Percentiles rank a stretch among this genome's conserved stretches.
Conservation (phyloP, 2,113 vertebrate species). For the Epinephelus moara region DNA sequence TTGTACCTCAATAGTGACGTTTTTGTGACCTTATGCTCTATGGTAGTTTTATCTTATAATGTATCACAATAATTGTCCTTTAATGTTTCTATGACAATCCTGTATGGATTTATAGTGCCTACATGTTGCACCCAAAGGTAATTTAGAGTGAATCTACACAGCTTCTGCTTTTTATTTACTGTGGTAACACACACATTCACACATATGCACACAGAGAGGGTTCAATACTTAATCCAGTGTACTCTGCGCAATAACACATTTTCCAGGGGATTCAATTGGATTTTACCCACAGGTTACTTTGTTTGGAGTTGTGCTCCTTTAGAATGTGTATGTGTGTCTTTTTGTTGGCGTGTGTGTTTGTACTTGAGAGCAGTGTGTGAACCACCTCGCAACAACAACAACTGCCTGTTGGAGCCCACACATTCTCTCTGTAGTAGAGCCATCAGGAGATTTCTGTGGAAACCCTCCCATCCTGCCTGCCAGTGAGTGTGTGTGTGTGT, state of each 20-base stretch:
- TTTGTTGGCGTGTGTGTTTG: conserved; percentile 33
- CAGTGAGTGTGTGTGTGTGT: conserved; percentile 32
- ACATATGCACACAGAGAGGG: conserved; percentile 1
- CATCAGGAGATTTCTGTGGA: conserved; percentile 73
- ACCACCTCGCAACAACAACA: conserved; percentile 65
- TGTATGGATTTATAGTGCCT: not conserved
- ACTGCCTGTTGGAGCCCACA: conserved; percentile 73
- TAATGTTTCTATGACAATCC: not conserved
- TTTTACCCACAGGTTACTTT: conserved; percentile 57
- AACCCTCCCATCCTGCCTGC: conserved; percentile 65
- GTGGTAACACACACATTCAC: not conserved
- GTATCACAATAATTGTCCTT: too few relatives aligned
- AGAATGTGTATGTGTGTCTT: conserved; percentile 2
- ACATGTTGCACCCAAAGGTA: not conserved
- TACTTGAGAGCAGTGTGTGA: conserved; percentile 57
- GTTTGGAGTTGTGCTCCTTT: conserved; percentile 38
- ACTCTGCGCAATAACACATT: conserved; percentile 14
- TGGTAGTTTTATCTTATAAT: too few relatives aligned
- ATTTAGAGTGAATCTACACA: not conserved
- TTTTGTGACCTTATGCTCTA: too few relatives aligned
- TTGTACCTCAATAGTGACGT: too few relatives aligned
- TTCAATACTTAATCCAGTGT: conserved; percentile 14
- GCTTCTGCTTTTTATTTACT: conserved; percentile 1
- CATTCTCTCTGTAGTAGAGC: conserved; percentile 68
- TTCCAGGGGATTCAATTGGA: conserved; percentile 40